These are phyloP conservation scores for Dunckerocampus dactyliophorus DNA, from an alignment of 2,113 vertebrate species.

Conservation along the genomic window DNA sequence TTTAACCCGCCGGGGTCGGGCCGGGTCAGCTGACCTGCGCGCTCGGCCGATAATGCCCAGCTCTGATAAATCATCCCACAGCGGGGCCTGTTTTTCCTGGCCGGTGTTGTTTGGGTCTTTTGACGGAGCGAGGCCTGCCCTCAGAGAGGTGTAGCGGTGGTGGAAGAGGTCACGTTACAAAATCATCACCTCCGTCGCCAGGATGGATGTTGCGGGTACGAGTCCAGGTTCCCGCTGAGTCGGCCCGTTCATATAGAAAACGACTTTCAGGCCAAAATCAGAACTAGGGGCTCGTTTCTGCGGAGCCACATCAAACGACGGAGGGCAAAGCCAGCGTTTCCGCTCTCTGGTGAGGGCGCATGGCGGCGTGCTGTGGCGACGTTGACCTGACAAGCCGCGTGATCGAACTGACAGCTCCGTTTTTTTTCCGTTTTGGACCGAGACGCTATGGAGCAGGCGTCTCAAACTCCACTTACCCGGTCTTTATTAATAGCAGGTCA, in stretches of 20 bases:
- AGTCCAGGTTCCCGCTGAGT: neutral
- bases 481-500: too few species aligned
- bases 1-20: constrained; percentile 24
- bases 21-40: constrained; percentile 27
- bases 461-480: too few species aligned
- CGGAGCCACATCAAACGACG: constrained; percentile 63
- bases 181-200: neutral
- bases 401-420: too few species aligned
- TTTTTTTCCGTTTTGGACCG: too few species aligned
- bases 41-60: constrained; percentile 2
- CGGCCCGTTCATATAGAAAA: constrained; percentile 25
- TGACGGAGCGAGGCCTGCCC: neutral
- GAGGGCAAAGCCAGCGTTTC: constrained; percentile 54
- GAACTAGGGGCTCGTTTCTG: constrained; percentile 52
- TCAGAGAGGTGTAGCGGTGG: too few species aligned
- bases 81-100: constrained; percentile 14
- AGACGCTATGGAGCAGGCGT: too few species aligned
- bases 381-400: constrained; percentile 44
- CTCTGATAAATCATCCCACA: constrained; percentile 22
- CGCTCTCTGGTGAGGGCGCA: constrained; percentile 41
- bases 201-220: constrained; percentile 6
- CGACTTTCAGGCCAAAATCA: constrained; percentile 40
- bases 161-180: neutral
- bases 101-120: neutral
- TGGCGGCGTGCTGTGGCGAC: neutral